A percentile compares a stretch with the other conserved stretches of the same genome.
phyloP scores from a whole-genome alignment of 2,797 vertebrate species.

The Chelon auratus region DNA sequence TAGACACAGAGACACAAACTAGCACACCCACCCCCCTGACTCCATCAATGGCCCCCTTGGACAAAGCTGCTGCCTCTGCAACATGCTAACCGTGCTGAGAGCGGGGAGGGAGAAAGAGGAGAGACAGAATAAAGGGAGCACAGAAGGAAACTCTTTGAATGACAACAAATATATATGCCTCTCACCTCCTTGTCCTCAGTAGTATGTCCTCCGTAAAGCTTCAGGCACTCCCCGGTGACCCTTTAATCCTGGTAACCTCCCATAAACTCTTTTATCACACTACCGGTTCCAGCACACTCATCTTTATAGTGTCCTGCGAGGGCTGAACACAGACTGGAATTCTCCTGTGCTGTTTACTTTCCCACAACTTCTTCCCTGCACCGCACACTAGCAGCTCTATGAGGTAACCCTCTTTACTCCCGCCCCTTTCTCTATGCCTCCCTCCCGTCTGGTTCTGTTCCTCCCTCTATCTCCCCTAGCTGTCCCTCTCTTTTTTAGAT shows the following conservation, averaged over 20 bases:
- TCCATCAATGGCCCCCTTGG: conserved; percentile 67
- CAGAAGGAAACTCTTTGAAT: conserved; percentile 31
- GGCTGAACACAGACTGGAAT: conserved; percentile 62
- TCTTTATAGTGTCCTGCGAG: conserved; percentile 61
- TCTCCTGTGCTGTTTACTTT: conserved; percentile 82
- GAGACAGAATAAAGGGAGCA: conserved; percentile 26
- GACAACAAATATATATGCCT: conserved; percentile 52
- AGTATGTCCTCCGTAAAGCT: conserved; percentile 72
- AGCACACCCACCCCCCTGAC: conserved; percentile 14
- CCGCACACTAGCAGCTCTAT: conserved; percentile 66
- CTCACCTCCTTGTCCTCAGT: conserved; percentile 80
- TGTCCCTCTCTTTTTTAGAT: conserved; percentile 54
- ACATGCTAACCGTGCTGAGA: conserved; percentile 68
- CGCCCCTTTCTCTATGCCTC: conserved; percentile 47
- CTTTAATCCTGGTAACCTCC: conserved; percentile 76
- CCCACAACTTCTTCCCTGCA: conserved; percentile 81
- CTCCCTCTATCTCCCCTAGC: conserved; percentile 52
- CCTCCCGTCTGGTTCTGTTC: conserved; percentile 33
- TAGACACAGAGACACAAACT: conserved; percentile 30
- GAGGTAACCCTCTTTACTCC: conserved; percentile 72
- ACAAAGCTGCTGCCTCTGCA: conserved; percentile 78
- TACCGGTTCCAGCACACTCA: conserved; percentile 63
- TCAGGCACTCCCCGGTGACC: conserved; percentile 71
- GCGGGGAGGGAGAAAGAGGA: conserved; percentile 35
- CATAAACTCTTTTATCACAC: conserved; percentile 69